Evolutionary conservation across 2,888 invertebrate species (phyloP), one percentile per base, ranked within the genome.

Genomic region (Hecatera dysodea): DNA sequence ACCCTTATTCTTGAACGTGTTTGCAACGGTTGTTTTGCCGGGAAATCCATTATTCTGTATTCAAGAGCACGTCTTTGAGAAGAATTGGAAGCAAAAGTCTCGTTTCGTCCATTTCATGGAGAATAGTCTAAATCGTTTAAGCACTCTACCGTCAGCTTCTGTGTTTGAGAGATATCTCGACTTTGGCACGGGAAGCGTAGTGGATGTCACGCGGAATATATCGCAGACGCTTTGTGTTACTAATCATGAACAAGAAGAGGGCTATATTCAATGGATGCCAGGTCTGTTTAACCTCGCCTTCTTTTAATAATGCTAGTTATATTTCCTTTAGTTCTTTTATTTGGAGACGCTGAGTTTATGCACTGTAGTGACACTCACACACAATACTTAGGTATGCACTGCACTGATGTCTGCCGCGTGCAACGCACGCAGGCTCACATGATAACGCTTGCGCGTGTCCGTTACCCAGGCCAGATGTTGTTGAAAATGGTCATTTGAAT

Each of bases 171-270:
- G 93, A 74, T 94, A 92, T 71, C 85, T 96, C 52, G 95, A 96
- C 77, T 96, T 96, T 76, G 94, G 93, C 2, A 91, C 86, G 33
- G 96, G 96, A 50, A 93, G 93, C 81, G 88, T 91, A 15, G 73
- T 62, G 0, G 92, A 96, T 72, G 75, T 93, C 0, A 94, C 94
- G 1, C 86, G 88, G 74, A 96, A 96, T 80, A 94, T 95, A 83
- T 94, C 96, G 2, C 94, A 96, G 79, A 94, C 93, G 17, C 77
- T 96, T 57, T 93, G 94, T 69, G 93, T 96, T 0, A 95, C 95
- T 2, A 96, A 96, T 84, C 96, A 96, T 79, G 90, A 91, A 59
- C 86, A 87, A n/a, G 89, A 90, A 33, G 95, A 95, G 24, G 95
- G 94, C 0, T 93, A 90, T 67, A 92, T 96, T 61, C 93, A 93